A percentile compares a stretch with the other conserved stretches of the same genome.
phyloP scores from a whole-genome alignment of 2,113 vertebrate genomes.

The Thinocorus orbignyianus region DNA sequence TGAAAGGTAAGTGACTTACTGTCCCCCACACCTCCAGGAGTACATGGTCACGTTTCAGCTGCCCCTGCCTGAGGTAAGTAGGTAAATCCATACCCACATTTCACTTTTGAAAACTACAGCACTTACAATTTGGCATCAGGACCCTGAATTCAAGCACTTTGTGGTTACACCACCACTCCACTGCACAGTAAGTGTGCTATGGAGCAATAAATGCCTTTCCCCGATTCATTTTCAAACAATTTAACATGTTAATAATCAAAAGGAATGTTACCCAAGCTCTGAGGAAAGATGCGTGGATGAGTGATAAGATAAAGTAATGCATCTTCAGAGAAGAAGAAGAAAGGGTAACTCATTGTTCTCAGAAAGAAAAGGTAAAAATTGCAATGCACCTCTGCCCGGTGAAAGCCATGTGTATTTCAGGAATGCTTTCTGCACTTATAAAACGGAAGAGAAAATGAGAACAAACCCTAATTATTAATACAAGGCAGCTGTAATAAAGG shows the following conservation, averaged over 20 bases:
- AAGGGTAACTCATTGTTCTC: background rate
- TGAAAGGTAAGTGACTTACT: background rate
- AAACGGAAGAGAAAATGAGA: background rate
- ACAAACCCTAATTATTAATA: background rate
- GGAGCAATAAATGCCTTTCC: background rate
- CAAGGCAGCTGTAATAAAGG: background rate
- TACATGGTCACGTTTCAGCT: background rate
- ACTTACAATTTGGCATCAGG: background rate
- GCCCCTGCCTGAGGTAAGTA: background rate
- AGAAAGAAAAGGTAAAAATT: constrained; percentile 4
- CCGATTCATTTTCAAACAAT: background rate
- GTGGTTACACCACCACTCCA: background rate
- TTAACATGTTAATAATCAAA: constrained; percentile 24
- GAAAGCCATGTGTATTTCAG: background rate
- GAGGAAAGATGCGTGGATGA: constrained; percentile 19
- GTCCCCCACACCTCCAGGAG: background rate
- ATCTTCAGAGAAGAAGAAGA: background rate
- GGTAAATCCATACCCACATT: background rate
- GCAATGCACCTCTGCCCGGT: background rate
- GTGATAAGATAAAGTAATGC: constrained; percentile 11
- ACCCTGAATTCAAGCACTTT: background rate
- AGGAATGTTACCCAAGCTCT: constrained; percentile 15
- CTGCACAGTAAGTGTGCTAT: background rate
- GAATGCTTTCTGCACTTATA: background rate
- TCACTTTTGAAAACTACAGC: background rate